Evolutionary conservation across 2,113 vertebrate species (phyloP), one percentile per base, ranked within the genome.

Genomic region (Corapipo altera): DNA sequence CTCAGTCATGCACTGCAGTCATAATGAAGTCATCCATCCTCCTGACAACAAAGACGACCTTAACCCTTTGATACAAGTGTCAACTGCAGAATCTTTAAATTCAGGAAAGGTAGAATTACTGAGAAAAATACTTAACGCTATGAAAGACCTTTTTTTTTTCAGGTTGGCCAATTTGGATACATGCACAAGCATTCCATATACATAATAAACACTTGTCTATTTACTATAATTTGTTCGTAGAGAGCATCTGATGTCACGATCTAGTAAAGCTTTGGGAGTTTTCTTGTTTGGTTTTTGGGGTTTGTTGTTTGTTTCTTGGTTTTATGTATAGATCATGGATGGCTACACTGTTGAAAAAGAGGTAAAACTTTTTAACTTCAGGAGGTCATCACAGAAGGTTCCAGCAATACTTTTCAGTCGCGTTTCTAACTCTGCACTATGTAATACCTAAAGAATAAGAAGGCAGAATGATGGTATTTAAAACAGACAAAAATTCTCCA

Each of bases 11-110:
- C 95, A 95, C 89, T 97, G 91, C 78, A 98, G 89, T 87, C 75
- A 95, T 97, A 97, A 98, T 96, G 90, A 97, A 98, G 83, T 71
- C 82, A 97, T 98, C 92, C 89, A 97, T 98, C 89, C 88, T 97
- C 46, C 43, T 96, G 96, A 97, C 95, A 98, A 95, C 76, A 96
- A 88, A 93, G 23, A 77, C 91, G 20, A 79, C 58, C 57, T 97
- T 92, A 98, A 95, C 65, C 37, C 88, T 96, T 93, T 89, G 64
- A 92, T 85, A 91, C 22, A 96, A 95, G 74, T 41, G 58, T 71
- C 81, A 94, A 18, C 41, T 43, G 73, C 18, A 54, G 24, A 87
- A 84, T 59, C 39, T 75, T 89, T 89, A 82, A 82, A 94, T 52
- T 17, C 33, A 57, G 44, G 30, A 78, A 89, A 86, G 15, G 20